These are phyloP conservation scores for Choreutis nemorana DNA, from an alignment of 2,888 invertebrate species.

Conservation along the genomic window DNA sequence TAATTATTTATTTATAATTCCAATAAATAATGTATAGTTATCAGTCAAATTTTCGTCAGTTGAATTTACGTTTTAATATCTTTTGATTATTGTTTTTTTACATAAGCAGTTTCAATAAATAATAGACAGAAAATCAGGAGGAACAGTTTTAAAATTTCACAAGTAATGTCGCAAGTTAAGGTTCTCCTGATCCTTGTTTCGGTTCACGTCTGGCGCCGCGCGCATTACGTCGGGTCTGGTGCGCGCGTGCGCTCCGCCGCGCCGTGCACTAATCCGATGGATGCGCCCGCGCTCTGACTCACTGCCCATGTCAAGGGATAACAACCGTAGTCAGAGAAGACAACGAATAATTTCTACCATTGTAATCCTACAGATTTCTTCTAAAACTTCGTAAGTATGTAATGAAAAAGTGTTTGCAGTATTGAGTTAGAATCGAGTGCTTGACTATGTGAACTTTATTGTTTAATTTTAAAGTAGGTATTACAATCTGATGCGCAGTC, in stretches of 20 bases:
- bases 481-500: no score
- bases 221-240: slow-evolving; percentile 51
- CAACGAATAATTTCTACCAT: no score
- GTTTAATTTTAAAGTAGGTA: no score
- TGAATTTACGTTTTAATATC: slow-evolving; percentile 2
- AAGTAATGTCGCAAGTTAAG: neutral
- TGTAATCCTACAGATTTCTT: no score
- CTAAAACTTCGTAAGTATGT: no score
- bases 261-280: slow-evolving; percentile 31
- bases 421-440: no score
- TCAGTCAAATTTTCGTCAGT: slow-evolving; percentile 6
- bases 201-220: slow-evolving; percentile 31
- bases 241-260: slow-evolving; percentile 49
- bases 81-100: slow-evolving; percentile 5
- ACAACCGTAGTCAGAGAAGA: no score
- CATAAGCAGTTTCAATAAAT: slow-evolving; percentile 1
- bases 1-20: no score
- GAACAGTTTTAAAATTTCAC: neutral
- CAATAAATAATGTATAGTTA: no score
- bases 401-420: no score
- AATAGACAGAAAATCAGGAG: neutral
- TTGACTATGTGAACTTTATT: no score
- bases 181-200: neutral
- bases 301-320: no score
- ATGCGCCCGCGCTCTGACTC: slow-evolving; percentile 28